A percentile compares a stretch with the other conserved stretches of the same genome.
Conservation (phyloP, 2,888 invertebrate genomes). For the Mesorhabditis belari region DNA sequence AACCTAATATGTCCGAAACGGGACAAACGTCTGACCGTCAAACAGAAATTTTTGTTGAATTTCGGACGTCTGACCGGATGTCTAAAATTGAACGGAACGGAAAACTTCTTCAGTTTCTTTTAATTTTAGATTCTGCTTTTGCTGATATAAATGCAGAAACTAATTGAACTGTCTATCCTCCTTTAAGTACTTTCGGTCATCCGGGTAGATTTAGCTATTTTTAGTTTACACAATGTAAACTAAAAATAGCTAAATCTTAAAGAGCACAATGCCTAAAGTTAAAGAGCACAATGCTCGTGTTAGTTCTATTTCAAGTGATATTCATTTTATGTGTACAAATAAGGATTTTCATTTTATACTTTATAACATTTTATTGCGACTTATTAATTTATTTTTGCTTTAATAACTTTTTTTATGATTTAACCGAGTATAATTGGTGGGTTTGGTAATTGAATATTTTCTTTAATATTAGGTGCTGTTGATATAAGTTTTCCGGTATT, state of each 20-base stretch:
- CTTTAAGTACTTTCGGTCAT: conserved; percentile 65
- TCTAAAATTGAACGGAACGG: too few species aligned
- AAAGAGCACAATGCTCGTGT: conserved; percentile 68
- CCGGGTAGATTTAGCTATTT: conserved; percentile 70
- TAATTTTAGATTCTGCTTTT: conserved; percentile 65
- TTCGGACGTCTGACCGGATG: too few species aligned
- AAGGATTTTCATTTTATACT: conserved; percentile 66
- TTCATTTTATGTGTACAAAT: conserved; percentile 74
- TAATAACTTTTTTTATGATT: conserved; percentile 64
- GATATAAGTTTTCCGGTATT: too few species aligned
- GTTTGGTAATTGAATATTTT: conserved; percentile 72
- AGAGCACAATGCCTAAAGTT: too few species aligned
- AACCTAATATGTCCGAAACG: too few species aligned
- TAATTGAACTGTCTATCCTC: conserved; percentile 74
- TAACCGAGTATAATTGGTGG: conserved; percentile 72
- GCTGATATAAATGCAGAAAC: conserved; percentile 70
- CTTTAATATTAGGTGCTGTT: too few species aligned
- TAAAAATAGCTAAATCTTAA: too few species aligned
- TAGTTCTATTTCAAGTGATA: conserved; percentile 65
- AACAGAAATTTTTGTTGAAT: too few species aligned
- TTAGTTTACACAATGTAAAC: conserved; percentile 69
- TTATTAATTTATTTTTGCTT: conserved; percentile 68
- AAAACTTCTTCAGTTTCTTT: too few species aligned
- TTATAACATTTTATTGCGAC: conserved; percentile 68
- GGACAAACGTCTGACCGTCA: too few species aligned